phyloP scores from a whole-genome alignment of 2,888 invertebrate species.

The Ariolimax columbianus region DNA sequence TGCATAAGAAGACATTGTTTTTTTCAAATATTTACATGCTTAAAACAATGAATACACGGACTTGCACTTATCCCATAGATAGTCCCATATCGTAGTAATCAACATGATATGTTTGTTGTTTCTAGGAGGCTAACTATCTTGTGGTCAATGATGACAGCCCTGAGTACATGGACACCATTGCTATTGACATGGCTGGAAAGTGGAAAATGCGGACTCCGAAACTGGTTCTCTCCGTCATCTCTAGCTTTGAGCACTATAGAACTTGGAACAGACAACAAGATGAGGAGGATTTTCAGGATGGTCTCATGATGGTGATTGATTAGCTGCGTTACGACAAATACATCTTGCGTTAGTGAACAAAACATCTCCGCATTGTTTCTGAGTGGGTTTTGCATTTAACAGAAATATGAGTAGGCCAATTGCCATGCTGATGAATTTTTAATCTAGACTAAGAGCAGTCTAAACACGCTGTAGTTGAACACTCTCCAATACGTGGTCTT shows the following conservation, averaged over 20 bases:
- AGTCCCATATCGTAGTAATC: not conserved
- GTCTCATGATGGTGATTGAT: constrained; percentile 66
- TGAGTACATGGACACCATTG: constrained; percentile 57
- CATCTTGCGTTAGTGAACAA: not conserved
- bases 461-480: no score
- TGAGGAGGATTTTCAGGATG: constrained; percentile 70
- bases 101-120: not conserved
- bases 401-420: no score
- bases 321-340: not conserved
- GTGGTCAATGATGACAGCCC: constrained; percentile 60
- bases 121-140: constrained; percentile 62
- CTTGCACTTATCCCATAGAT: not conserved
- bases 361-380: no score
- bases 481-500: no score
- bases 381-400: no score
- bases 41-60: not conserved
- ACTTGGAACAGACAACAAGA: constrained; percentile 63
- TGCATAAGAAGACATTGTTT: not conserved
- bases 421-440: no score
- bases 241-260: constrained; percentile 62
- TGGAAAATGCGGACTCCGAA: constrained; percentile 69
- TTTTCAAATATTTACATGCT: no score
- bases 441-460: no score
- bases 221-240: constrained; percentile 68
- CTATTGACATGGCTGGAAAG: constrained; percentile 64